A percentile compares a stretch with the other conserved stretches of the same genome.
Evolutionary conservation across 2,113 vertebrate genomes (phyloP).

Genomic region (Taurulus bubalis): DNA sequence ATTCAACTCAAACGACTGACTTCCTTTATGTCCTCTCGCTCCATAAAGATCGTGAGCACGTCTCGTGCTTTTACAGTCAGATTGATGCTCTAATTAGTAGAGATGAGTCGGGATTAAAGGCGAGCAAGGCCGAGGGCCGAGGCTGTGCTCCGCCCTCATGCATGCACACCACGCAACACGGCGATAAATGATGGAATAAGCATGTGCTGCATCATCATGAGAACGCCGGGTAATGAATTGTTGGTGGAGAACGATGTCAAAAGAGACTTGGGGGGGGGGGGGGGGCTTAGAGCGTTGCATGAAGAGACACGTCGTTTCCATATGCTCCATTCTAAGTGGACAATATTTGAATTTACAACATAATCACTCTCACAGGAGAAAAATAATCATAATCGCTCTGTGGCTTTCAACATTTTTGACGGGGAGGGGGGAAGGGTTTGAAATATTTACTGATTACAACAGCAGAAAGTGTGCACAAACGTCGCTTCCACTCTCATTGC

Average conservation of each 20-base stretch:
- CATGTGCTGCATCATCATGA: slow-evolving; percentile 35
- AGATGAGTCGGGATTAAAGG: slow-evolving; percentile 44
- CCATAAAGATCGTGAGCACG: background rate
- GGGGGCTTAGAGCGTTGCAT: background rate
- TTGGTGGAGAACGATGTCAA: background rate
- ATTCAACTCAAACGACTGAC: background rate
- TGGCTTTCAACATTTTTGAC: background rate
- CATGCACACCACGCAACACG: slow-evolving; percentile 29
- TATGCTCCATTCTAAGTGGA: background rate
- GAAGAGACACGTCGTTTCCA: background rate
- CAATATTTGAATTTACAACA: background rate
- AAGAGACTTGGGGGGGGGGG: background rate
- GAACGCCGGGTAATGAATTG: slow-evolving; percentile 33
- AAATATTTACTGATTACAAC: slow-evolving; percentile 35
- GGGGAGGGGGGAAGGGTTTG: background rate
- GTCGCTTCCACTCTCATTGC: slow-evolving; percentile 50
- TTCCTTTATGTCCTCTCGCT: background rate
- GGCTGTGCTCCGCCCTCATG: slow-evolving; percentile 18
- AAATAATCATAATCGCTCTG: background rate
- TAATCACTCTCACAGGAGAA: background rate
- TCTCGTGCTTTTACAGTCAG: slow-evolving; percentile 2
- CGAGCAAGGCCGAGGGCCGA: background rate
- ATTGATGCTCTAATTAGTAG: slow-evolving; percentile 62
- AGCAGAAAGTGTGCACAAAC: slow-evolving; percentile 25
- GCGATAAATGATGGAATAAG: slow-evolving; percentile 53